phyloP scores from a whole-genome alignment of 1,140 invertebrate genomes.

The Drosophila lowei region DNA sequence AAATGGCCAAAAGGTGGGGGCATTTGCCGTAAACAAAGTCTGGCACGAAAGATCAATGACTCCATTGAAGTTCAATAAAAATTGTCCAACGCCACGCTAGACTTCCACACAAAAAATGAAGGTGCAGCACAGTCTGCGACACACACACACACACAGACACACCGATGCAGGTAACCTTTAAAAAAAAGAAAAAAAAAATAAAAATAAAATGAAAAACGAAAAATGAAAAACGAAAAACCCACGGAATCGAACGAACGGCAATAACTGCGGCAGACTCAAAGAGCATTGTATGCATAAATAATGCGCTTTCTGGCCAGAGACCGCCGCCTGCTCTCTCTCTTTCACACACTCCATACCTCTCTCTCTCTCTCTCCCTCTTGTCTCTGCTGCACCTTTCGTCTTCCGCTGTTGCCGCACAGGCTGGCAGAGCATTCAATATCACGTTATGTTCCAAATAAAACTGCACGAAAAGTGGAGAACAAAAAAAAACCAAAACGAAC shows the following conservation, averaged over 20 bases:
- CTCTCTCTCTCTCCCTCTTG: too few relatives aligned
- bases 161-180: background rate
- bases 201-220: conserved; percentile 17
- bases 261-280: conserved; percentile 79
- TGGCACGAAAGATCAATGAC: conserved; percentile 73
- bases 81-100: conserved; percentile 39
- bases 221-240: conserved; percentile 34
- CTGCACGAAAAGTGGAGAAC: too few relatives aligned
- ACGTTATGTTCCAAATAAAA: too few relatives aligned
- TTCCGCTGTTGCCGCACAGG: too few relatives aligned
- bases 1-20: background rate
- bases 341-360: background rate
- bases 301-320: conserved; percentile 46
- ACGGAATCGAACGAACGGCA: conserved; percentile 46
- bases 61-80: conserved; percentile 75
- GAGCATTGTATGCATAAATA: conserved; percentile 80
- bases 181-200: conserved; percentile 11
- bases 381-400: too few relatives aligned
- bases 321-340: background rate
- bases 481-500: too few relatives aligned
- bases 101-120: conserved; percentile 39
- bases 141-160: conserved; percentile 6
- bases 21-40: conserved; percentile 61
- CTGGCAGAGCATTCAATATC: too few relatives aligned
- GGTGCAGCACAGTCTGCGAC: conserved; percentile 30